Conservation (phyloP, 2,888 invertebrate genomes). For the Temnothorax ravouxi region DNA sequence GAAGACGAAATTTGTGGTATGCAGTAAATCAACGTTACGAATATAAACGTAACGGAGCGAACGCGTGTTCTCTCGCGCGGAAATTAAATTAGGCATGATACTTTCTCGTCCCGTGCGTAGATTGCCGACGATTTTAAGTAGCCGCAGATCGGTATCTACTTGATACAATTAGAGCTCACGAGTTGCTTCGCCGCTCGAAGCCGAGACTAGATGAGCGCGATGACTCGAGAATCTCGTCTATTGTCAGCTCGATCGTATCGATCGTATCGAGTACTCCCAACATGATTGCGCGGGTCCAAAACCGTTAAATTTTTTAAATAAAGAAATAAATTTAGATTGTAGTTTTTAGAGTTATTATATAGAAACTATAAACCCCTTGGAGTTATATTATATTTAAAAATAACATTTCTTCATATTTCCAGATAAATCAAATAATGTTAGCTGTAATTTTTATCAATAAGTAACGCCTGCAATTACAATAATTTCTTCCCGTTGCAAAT, state of each 20-base stretch:
- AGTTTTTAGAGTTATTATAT: not conserved
- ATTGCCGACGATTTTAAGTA: constrained; percentile 15
- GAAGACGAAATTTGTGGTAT: not conserved
- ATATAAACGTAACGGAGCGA: constrained; percentile 6
- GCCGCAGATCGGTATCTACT: constrained; percentile 31
- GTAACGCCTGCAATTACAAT: not conserved
- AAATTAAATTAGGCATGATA: constrained; percentile 49
- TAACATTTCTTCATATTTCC: not conserved
- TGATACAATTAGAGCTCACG: constrained; percentile 43
- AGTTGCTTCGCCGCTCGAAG: constrained; percentile 10
- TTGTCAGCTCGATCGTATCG: constrained; percentile 5
- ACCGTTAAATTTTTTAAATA: not conserved
- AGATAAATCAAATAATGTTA: not conserved
- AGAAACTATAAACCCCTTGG: not conserved
- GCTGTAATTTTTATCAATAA: not conserved
- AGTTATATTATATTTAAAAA: not conserved
- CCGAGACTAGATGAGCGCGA: not conserved
- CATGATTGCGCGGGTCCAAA: not conserved
- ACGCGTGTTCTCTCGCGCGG: not conserved
- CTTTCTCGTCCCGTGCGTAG: constrained; percentile 2
- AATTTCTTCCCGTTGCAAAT: not conserved
- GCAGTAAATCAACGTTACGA: constrained; percentile 29
- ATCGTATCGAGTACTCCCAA: not conserved
- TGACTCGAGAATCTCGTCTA: constrained; percentile 32
- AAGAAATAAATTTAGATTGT: not conserved